A percentile compares a stretch with the other conserved stretches of the same genome.
phyloP scores from a whole-genome alignment of 1,140 invertebrate genomes.

The Lepidostoma basale region DNA sequence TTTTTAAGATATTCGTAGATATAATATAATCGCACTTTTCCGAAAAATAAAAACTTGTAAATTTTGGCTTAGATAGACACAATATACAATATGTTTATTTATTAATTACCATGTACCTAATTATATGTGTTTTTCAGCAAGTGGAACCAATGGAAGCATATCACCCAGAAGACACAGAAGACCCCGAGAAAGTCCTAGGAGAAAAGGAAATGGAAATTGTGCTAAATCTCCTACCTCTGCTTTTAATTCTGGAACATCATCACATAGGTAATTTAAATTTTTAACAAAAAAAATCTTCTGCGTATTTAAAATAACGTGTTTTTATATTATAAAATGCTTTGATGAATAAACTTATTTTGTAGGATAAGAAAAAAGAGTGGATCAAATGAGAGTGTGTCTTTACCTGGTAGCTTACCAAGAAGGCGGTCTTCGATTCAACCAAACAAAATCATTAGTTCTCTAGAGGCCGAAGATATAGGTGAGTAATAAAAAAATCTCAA shows the following conservation, averaged over 20 bases:
- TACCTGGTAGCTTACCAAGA: constrained; percentile 69
- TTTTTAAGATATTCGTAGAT: no score
- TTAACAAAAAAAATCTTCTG: background rate
- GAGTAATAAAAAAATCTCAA: no score
- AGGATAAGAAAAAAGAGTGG: constrained; percentile 59
- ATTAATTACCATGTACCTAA: background rate
- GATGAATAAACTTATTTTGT: constrained; percentile 11
- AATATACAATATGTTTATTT: background rate
- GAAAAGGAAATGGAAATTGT: constrained; percentile 61
- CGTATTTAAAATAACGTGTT: background rate
- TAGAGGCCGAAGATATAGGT: constrained; percentile 62
- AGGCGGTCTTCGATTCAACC: constrained; percentile 67
- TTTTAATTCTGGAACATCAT: constrained; percentile 30
- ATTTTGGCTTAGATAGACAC: no score
- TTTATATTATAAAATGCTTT: background rate
- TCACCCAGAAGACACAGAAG: constrained; percentile 66
- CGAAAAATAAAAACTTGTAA: no score
- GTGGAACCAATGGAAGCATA: constrained; percentile 53
- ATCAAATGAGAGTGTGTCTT: constrained; percentile 64
- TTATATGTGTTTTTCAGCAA: constrained; percentile 30
- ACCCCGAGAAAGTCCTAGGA: constrained; percentile 68
- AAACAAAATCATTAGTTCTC: constrained; percentile 55
- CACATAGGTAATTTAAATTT: constrained; percentile 34
- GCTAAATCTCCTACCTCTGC: constrained; percentile 59
- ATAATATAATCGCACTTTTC: no score